Base-by-base conservation (phyloP, 2,888 invertebrate species). In the Pediacus dermestoides region DNA sequence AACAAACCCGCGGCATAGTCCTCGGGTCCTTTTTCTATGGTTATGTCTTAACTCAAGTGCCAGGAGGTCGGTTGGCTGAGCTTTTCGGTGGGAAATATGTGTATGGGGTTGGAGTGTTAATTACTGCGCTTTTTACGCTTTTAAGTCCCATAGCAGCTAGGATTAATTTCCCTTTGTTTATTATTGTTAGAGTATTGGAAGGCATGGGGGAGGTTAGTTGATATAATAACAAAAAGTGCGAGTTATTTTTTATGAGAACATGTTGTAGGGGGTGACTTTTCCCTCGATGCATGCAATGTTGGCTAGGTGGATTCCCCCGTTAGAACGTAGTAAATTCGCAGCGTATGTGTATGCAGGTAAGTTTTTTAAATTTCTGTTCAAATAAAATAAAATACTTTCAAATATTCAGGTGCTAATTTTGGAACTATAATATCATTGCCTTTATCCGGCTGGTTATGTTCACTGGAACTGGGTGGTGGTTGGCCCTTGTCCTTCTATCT, bases 241-340 rank as follows among this genome's bases (percentile, higher is more conserved):
- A 26, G 40, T 18, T 6, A 23, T 18, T 10, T 14, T 25, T 37
- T 30, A 10, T n/a, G n/a, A n/a, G n/a, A n/a, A n/a, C n/a, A n/a
- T n/a, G n/a, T n/a, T n/a, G 2, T 42, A 78, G 77, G 90, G 89
- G 16, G 90, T 92, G 3, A 90, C 90, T 4, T 93, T 90, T 68
- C 95, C 95, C 9, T 86, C 92, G 0, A 92, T 94, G 90, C 91
- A 94, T 39, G 85, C 86, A 10, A 85, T 95, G 83, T 73, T 94
- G 58, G 89, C 93, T 0, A 77, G 82, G 48, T 95, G 95, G 95
- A 88, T 93, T 34, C 94, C 94, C 3, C 93, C 92, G 1, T 66
- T 88, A 55, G 95, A 95, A 66, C 77, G 93, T 54, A 88, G 88
- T 34, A 88, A 88, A 67, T 86, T 94, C 67, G 91, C 89, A 7